phyloP scores from a whole-genome alignment of 2,797 vertebrate species.

The Channallabes apus region DNA sequence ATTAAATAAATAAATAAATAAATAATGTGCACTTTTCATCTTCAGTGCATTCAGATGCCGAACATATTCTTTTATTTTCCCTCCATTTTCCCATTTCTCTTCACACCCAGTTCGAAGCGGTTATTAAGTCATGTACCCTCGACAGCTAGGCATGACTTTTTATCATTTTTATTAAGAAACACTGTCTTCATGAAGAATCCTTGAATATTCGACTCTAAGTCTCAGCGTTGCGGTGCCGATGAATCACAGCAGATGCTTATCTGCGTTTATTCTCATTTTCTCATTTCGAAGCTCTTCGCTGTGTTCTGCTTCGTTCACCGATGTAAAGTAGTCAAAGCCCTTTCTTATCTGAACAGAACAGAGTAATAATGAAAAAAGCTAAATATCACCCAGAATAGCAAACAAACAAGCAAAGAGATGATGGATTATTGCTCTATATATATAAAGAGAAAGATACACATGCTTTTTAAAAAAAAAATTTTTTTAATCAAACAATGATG shows the following conservation, averaged over 20 bases:
- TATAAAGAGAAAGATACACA: background rate
- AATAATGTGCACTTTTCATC: background rate
- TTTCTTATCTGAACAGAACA: background rate
- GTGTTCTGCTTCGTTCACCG: background rate
- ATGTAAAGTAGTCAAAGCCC: background rate
- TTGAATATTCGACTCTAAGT: background rate
- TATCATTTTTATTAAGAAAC: conserved; percentile 2
- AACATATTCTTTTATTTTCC: background rate
- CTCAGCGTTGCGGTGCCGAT: background rate
- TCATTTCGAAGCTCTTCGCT: background rate
- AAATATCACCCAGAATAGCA: background rate
- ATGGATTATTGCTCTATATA: background rate
- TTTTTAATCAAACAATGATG: conserved; percentile 36
- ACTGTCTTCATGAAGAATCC: background rate
- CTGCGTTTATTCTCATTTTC: background rate
- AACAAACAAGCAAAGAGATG: conserved; percentile 2
- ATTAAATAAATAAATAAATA: background rate
- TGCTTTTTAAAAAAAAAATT: too few species aligned
- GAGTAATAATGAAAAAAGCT: background rate
- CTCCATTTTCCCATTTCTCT: background rate
- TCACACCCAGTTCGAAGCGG: too few species aligned
- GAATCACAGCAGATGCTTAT: conserved; percentile 8
- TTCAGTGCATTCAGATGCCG: background rate
- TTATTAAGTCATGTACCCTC: background rate
- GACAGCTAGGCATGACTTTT: background rate